Conservation (phyloP, 1,140 invertebrate genomes). For the Xylocopa sonorina region DNA sequence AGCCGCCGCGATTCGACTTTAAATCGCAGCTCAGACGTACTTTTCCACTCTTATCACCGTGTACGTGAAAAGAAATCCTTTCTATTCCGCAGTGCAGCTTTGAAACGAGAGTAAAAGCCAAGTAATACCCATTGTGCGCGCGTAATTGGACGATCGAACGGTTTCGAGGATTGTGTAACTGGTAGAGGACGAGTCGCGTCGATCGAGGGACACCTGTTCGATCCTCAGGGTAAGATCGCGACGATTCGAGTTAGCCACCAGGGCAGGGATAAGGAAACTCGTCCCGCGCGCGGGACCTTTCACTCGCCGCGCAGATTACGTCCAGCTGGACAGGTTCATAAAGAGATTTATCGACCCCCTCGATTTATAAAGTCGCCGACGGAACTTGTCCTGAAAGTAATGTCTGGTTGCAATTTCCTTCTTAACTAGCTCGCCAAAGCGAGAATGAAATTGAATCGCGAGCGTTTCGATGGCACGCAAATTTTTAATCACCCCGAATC, state of each 20-base stretch:
- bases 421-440: too few species aligned
- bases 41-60: too few species aligned
- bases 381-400: neutral
- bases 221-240: neutral
- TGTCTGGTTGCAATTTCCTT: neutral
- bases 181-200: neutral
- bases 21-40: too few species aligned
- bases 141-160: too few species aligned
- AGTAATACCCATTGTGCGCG: too few species aligned
- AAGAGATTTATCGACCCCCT: conserved; percentile 35
- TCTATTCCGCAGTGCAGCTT: too few species aligned
- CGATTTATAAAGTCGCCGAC: conserved; percentile 16
- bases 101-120: too few species aligned
- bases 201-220: neutral
- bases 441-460: too few species aligned
- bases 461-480: too few species aligned
- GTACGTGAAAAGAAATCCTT: too few species aligned
- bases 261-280: neutral
- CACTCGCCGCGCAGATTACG: conserved; percentile 13
- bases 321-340: conserved; percentile 7
- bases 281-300: conserved; percentile 30
- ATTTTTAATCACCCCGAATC: too few species aligned
- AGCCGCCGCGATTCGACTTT: too few species aligned
- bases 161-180: conserved; percentile 10
- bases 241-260: neutral